A percentile compares a stretch with the other conserved stretches of the same genome.
Conservation (phyloP, 2,888 invertebrate species). For the Campoletis raptor region DNA sequence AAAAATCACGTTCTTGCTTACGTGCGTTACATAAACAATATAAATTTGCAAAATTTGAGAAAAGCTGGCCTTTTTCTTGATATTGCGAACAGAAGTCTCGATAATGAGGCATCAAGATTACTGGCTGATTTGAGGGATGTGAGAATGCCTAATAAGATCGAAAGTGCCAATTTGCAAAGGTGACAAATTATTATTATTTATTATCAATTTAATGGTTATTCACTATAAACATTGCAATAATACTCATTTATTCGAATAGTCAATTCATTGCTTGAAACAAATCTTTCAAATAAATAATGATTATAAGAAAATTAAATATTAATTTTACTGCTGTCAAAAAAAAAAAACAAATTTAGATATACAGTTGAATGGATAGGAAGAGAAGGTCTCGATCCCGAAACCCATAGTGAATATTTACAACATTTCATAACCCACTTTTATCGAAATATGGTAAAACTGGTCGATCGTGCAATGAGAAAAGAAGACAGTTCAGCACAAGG, state of each 20-base stretch:
- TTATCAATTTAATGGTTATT: background rate
- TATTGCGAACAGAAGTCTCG: conserved; percentile 95
- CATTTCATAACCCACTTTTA: conserved; percentile 98
- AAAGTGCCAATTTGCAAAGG: conserved; percentile 95
- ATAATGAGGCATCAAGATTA: conserved; percentile 96
- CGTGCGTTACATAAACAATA: conserved; percentile 98
- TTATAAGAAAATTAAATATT: background rate
- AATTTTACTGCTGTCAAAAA: background rate
- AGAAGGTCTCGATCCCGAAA: conserved; percentile 96
- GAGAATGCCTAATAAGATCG: conserved; percentile 94
- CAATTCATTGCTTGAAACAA: background rate
- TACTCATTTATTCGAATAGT: no score
- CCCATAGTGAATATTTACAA: conserved; percentile 96
- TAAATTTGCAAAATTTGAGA: conserved; percentile 97
- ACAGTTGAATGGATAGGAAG: conserved; percentile 99
- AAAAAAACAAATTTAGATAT: conserved; percentile 87
- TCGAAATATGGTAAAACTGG: conserved; percentile 95
- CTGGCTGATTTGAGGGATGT: conserved; percentile 96
- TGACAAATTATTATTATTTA: conserved; percentile 79
- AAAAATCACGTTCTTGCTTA: conserved; percentile 98
- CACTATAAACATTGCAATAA: no score
- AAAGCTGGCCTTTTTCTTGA: conserved; percentile 98
- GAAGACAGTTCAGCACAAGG: conserved; percentile 97
- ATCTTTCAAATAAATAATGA: background rate
- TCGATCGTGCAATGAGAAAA: conserved; percentile 97